Evolutionary conservation across 2,888 invertebrate species (phyloP).

Genomic region (Chrysomela aeneicollis): DNA sequence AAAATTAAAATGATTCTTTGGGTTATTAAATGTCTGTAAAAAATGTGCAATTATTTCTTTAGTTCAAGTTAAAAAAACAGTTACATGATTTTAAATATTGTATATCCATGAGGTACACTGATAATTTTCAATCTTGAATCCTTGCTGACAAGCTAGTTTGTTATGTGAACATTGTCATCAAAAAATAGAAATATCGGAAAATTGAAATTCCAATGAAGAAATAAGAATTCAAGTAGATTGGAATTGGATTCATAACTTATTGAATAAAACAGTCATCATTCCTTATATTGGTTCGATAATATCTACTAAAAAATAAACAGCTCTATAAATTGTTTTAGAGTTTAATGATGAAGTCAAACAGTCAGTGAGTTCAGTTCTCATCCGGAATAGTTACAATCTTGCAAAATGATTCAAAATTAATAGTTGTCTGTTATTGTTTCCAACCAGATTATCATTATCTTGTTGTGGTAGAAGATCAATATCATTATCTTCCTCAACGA

Average conservation of each 20-base stretch:
- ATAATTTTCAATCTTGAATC: not conserved
- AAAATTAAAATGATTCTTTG: not conserved
- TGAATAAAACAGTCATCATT: too few relatives aligned
- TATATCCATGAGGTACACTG: conserved; percentile 2
- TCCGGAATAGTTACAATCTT: conserved; percentile 3
- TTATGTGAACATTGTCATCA: too few relatives aligned
- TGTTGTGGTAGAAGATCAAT: conserved; percentile 3
- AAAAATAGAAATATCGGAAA: too few relatives aligned
- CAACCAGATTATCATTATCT: not conserved
- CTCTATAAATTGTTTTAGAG: too few relatives aligned
- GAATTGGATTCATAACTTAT: too few relatives aligned
- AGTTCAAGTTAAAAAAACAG: not conserved
- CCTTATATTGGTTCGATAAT: not conserved
- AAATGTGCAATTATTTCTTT: too few relatives aligned
- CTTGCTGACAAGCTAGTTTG: not conserved
- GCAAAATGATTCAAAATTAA: conserved; percentile 20
- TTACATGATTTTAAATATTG: too few relatives aligned
- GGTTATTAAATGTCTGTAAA: not conserved
- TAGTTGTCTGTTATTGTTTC: conserved; percentile 9
- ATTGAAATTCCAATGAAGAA: too few relatives aligned
- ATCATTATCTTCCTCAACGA: conserved; percentile 13
- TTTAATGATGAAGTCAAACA: too few relatives aligned
- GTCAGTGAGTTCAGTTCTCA: not conserved
- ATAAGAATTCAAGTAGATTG: too few relatives aligned
- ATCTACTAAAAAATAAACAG: not conserved